A percentile compares a stretch with the other conserved stretches of the same genome.
Conservation (phyloP, 2,797 vertebrate species). For the Galago senegalensis region DNA sequence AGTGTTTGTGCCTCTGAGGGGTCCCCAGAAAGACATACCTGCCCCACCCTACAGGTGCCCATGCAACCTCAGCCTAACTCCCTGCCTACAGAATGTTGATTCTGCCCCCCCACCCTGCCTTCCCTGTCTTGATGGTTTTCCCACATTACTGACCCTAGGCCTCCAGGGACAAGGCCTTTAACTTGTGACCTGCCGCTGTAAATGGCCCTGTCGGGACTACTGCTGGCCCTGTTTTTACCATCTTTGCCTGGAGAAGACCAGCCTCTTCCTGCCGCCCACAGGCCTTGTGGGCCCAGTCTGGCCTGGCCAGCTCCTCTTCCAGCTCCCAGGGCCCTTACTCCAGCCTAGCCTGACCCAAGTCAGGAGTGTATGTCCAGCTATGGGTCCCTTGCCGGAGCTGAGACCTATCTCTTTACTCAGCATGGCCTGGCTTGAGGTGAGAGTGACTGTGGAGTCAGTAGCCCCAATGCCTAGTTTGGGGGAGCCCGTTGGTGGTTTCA, state of each 20-base stretch:
- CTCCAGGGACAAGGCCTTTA: not conserved
- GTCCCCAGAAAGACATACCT: not conserved
- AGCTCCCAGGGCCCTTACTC: not conserved
- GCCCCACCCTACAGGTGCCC: not conserved
- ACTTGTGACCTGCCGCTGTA: slow-evolving; percentile 71
- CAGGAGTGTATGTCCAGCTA: not conserved
- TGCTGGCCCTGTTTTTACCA: slow-evolving; percentile 72
- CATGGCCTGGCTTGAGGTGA: not conserved
- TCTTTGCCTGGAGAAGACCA: not conserved
- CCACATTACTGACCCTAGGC: slow-evolving; percentile 17
- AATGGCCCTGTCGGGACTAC: not conserved
- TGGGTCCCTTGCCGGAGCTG: not conserved
- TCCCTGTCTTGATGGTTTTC: slow-evolving; percentile 55
- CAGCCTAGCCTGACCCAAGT: not conserved
- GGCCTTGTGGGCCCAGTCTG: not conserved
- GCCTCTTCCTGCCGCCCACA: slow-evolving; percentile 62
- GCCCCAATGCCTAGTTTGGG: not conserved
- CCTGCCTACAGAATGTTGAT: no score
- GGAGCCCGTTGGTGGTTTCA: not conserved
- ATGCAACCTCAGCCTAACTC: no score
- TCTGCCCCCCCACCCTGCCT: not conserved
- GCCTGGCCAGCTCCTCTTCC: not conserved
- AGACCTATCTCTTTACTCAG: not conserved
- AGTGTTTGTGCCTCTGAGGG: not conserved
- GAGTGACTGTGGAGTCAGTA: not conserved